These are phyloP conservation scores for Sceliomorpha sp. DNA, from an alignment of 2,888 invertebrate genomes.

Conservation along the genomic window DNA sequence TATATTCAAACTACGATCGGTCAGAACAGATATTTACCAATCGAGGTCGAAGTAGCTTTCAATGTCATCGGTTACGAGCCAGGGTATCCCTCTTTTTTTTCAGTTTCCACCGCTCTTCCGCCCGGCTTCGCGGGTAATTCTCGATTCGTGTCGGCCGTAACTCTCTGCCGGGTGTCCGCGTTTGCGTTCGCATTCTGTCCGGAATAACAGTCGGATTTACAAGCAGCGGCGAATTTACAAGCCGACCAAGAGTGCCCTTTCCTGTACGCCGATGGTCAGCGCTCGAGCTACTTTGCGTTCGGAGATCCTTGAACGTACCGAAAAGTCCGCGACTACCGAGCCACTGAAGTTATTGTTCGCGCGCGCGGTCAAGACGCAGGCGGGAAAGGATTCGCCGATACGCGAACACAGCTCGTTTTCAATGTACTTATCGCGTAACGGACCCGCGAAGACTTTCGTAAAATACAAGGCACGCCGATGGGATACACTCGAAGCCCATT, in stretches of 20 bases:
- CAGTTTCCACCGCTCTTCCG: conserved; percentile 58
- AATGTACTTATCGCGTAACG: conserved; percentile 10
- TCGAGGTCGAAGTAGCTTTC: conserved; percentile 77
- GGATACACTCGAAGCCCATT: too few relatives aligned
- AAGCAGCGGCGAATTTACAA: conserved; percentile 75
- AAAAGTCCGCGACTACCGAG: conserved; percentile 58
- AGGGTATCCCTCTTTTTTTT: conserved; percentile 60
- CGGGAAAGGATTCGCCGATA: conserved; percentile 10
- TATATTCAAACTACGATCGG: conserved; percentile 45
- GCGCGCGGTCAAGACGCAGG: conserved; percentile 18
- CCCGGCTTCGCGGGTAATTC: conserved; percentile 71
- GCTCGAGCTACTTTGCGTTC: conserved; percentile 54
- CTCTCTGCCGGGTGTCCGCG: conserved; percentile 66
- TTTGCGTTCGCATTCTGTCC: conserved; percentile 64
- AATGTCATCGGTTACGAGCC: conserved; percentile 74
- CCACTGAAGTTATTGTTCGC: conserved; percentile 43
- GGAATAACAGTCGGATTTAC: conserved; percentile 77
- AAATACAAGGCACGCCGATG: too few relatives aligned
- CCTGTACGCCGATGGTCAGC: conserved; percentile 70
- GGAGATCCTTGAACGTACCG: conserved; percentile 66
- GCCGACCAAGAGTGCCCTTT: conserved; percentile 77
- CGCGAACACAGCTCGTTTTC: conserved; percentile 7
- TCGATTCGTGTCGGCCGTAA: conserved; percentile 78
- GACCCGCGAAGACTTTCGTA: background rate
- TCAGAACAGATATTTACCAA: conserved; percentile 48